These are phyloP conservation scores for Falco novaeseelandiae DNA, from an alignment of 2,797 vertebrate species.

Conservation along the genomic window DNA sequence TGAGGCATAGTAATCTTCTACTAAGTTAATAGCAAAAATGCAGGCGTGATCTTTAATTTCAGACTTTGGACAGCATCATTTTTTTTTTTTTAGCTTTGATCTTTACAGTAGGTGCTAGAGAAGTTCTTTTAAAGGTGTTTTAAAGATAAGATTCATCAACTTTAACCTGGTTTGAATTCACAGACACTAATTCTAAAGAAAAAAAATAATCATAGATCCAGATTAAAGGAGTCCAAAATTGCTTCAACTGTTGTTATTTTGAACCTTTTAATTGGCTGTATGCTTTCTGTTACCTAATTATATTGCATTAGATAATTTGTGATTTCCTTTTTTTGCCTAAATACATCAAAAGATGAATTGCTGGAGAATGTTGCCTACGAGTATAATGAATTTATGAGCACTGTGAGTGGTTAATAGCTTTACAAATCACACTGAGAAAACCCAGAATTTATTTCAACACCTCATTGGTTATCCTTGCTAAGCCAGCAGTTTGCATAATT, in stretches of 20 bases:
- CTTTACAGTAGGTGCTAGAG: rapidly evolving
- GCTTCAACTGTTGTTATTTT: not conserved
- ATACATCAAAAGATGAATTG: conserved; percentile 43
- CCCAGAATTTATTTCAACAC: conserved; percentile 28
- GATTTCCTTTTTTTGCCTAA: conserved; percentile 54
- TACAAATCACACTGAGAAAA: conserved; percentile 25
- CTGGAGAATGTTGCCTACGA: conserved; percentile 8
- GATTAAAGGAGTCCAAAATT: not conserved
- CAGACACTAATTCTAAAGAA: not conserved
- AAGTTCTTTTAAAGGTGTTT: not conserved
- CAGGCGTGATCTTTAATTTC: not conserved
- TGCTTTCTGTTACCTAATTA: not conserved
- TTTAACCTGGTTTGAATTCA: not conserved
- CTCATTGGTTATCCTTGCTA: conserved; percentile 39
- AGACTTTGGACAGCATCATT: not conserved
- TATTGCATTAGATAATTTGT: not conserved
- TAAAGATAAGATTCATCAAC: not conserved
- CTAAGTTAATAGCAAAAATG: not conserved
- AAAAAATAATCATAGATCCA: not conserved
- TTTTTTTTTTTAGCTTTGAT: not conserved
- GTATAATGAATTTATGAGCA: conserved; percentile 45
- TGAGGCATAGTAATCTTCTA: not conserved
- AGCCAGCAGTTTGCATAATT: not conserved
- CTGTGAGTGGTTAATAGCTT: conserved; percentile 44
- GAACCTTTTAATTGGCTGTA: conserved; percentile 22